Evolutionary conservation across 2,888 invertebrate genomes (phyloP).

Genomic region (Spodoptera picta): DNA sequence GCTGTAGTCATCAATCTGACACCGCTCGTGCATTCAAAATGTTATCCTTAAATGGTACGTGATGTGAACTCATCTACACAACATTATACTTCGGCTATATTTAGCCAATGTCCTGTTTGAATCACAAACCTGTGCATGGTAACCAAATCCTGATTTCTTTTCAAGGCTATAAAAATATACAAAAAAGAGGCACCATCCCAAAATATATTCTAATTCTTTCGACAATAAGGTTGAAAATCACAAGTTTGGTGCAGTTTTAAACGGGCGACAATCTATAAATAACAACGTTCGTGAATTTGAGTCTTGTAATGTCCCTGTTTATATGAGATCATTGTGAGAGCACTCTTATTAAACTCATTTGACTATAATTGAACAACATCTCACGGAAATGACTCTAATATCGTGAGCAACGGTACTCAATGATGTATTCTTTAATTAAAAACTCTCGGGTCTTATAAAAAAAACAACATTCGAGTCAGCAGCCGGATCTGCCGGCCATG

Average conservation of each 20-base stretch:
- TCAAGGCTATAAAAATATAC: no score
- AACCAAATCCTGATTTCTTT: no score
- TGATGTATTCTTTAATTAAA: slow-evolving; percentile 47
- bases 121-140: slow-evolving; percentile 1
- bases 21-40: slow-evolving; percentile 9
- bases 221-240: no score
- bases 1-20: slow-evolving; percentile 5
- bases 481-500: slow-evolving; percentile 35
- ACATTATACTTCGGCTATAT: slow-evolving; percentile 1
- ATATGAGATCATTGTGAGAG: not conserved
- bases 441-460: slow-evolving; percentile 28
- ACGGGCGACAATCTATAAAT: no score
- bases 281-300: no score
- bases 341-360: slow-evolving; percentile 16
- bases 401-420: slow-evolving; percentile 33
- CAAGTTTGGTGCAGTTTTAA: no score
- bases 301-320: not conserved
- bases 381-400: slow-evolving; percentile 45
- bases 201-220: no score
- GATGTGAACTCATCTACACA: slow-evolving; percentile 3
- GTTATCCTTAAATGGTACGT: slow-evolving; percentile 6
- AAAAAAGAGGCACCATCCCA: no score
- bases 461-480: slow-evolving; percentile 26
- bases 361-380: slow-evolving; percentile 30
- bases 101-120: not conserved